Percentiles rank a stretch among this genome's conserved stretches.
Conservation (phyloP, 2,113 vertebrate genomes). For the Larimichthys polyactis region DNA sequence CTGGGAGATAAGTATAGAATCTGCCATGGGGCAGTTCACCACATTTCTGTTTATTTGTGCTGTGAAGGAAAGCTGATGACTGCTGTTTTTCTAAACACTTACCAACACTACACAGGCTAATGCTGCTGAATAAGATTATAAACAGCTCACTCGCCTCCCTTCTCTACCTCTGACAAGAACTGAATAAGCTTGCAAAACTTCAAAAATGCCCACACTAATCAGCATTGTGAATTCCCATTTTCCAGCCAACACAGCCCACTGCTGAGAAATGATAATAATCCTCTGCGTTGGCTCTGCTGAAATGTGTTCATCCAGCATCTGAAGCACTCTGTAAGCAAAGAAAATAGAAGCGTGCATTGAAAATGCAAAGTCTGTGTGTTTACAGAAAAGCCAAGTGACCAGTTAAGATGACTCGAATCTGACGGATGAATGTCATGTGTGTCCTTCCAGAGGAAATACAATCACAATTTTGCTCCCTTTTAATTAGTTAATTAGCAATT, state of each 20-base stretch:
- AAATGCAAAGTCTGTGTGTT: conserved; percentile 52
- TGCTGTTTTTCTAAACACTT: conserved; percentile 66
- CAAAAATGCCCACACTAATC: conserved; percentile 64
- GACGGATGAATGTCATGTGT: conserved; percentile 8
- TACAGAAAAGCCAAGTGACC: conserved; percentile 37
- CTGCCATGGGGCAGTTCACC: conserved; percentile 49
- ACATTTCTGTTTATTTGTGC: conserved; percentile 67
- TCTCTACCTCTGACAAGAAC: conserved; percentile 58
- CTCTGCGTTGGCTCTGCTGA: conserved; percentile 49
- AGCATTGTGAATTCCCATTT: conserved; percentile 61
- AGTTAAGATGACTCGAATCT: conserved; percentile 51
- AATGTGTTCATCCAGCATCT: conserved; percentile 54
- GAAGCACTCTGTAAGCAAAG: conserved; percentile 46
- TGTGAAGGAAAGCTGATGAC: conserved; percentile 65
- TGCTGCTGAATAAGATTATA: conserved; percentile 74
- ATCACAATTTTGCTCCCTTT: conserved; percentile 52
- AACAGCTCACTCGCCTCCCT: conserved; percentile 56
- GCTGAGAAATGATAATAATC: conserved; percentile 64
- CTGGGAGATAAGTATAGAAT: conserved; percentile 66
- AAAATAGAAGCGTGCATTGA: conserved; percentile 20
- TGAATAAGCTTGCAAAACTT: conserved; percentile 63
- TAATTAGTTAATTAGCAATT: conserved; percentile 65
- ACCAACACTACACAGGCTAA: conserved; percentile 56
- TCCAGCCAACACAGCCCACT: conserved; percentile 59
- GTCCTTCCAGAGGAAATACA: conserved; percentile 41